Evolutionary conservation across 2,797 vertebrate species (phyloP).

Genomic region (Crenuchus spilurus): DNA sequence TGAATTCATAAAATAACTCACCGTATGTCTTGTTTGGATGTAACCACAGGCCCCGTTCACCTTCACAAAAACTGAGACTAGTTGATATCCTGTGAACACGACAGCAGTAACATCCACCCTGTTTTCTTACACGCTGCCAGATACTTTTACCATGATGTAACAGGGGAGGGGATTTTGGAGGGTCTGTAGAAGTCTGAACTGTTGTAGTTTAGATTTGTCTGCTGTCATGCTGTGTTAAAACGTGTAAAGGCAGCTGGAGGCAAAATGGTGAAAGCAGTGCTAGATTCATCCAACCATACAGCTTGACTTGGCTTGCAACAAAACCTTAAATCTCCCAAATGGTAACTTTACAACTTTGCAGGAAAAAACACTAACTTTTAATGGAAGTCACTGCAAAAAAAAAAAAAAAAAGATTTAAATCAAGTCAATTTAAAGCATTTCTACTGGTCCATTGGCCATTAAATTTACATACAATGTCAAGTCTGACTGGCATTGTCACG

Average conservation of each 20-base stretch:
- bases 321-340: too few species aligned
- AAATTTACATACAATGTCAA: too few species aligned
- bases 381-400: too few species aligned
- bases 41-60: not conserved
- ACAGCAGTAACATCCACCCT: slow-evolving; percentile 67
- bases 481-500: too few species aligned
- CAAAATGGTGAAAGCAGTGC: not conserved
- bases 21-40: slow-evolving; percentile 15
- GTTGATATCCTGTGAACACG: slow-evolving; percentile 3
- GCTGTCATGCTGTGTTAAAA: not conserved
- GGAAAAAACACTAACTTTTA: too few species aligned
- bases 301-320: too few species aligned
- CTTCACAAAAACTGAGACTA: slow-evolving; percentile 7
- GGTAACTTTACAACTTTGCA: too few species aligned
- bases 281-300: too few species aligned
- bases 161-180: slow-evolving; percentile 40
- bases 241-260: not conserved
- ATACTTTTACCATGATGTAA: slow-evolving; percentile 80
- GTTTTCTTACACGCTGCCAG: slow-evolving; percentile 60
- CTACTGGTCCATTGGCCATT: too few species aligned
- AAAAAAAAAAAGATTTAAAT: too few species aligned
- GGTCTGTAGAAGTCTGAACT: slow-evolving; percentile 6
- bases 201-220: not conserved
- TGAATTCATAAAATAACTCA: slow-evolving; percentile 40
- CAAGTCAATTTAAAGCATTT: too few species aligned